These are phyloP conservation scores for Ephestia elutella DNA, from an alignment of 1,140 invertebrate genomes.

Conservation along the genomic window DNA sequence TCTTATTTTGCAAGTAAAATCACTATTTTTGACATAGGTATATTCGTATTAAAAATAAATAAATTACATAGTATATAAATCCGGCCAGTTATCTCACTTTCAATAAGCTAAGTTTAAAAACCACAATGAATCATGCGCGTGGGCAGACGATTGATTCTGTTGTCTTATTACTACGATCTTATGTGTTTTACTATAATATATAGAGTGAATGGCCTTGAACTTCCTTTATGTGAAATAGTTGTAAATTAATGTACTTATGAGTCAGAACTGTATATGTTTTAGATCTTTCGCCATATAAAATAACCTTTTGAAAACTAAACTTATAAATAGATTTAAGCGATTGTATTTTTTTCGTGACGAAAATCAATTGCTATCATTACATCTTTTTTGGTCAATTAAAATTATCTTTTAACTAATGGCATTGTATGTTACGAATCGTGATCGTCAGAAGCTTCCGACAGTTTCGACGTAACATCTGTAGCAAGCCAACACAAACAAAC, in stretches of 20 bases:
- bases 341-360: too few species aligned
- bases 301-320: too few species aligned
- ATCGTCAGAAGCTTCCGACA: neutral
- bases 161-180: constrained; percentile 1
- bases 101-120: neutral
- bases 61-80: too few species aligned
- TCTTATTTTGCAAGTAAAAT: too few species aligned
- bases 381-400: neutral
- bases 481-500: neutral
- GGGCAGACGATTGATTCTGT: neutral
- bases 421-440: neutral
- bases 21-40: too few species aligned
- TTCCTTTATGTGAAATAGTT: neutral
- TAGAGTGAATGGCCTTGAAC: neutral
- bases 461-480: neutral
- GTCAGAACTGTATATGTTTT: neutral
- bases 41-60: too few species aligned
- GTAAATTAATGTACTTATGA: neutral
- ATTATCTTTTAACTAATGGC: neutral
- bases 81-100: neutral
- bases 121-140: neutral
- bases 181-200: neutral
- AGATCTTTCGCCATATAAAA: too few species aligned
- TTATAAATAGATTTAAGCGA: too few species aligned
- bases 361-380: neutral